These are phyloP conservation scores for Pteria penguin DNA, from an alignment of 2,888 invertebrate genomes.

Conservation along the genomic window DNA sequence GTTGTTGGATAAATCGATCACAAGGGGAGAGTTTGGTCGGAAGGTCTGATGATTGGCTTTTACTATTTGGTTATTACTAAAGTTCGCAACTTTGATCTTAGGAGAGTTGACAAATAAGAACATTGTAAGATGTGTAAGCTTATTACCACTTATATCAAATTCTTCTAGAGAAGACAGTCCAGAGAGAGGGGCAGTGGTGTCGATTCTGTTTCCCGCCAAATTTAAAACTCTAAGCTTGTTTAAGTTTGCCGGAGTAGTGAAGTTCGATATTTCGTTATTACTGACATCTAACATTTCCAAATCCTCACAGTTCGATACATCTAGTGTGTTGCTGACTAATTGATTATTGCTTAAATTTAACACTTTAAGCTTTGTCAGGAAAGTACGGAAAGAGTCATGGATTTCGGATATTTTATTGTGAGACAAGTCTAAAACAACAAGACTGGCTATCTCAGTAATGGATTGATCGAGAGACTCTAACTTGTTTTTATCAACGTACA, in stretches of 20 bases:
- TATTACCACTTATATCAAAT: slow-evolving; percentile 57
- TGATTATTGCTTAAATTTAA: slow-evolving; percentile 63
- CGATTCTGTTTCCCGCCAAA: slow-evolving; percentile 49
- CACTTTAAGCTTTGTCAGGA: slow-evolving; percentile 52
- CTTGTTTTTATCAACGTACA: slow-evolving; percentile 60
- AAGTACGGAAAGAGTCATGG: slow-evolving; percentile 47
- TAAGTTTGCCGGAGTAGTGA: slow-evolving; percentile 46
- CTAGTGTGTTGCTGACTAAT: slow-evolving; percentile 44
- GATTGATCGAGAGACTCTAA: slow-evolving; percentile 44
- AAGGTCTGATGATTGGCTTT: slow-evolving; percentile 66
- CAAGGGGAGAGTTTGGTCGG: slow-evolving; percentile 60
- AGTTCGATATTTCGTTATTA: slow-evolving; percentile 54
- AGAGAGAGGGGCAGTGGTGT: slow-evolving; percentile 40
- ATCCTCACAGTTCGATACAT: slow-evolving; percentile 44
- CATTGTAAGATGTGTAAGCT: slow-evolving; percentile 55
- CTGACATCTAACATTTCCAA: slow-evolving; percentile 59
- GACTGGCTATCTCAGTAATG: slow-evolving; percentile 45
- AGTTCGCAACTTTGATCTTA: slow-evolving; percentile 62
- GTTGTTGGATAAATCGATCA: slow-evolving; percentile 73
- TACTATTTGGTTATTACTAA: slow-evolving; percentile 69
- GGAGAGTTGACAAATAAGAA: slow-evolving; percentile 65
- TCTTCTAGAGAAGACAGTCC: slow-evolving; percentile 45
- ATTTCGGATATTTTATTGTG: slow-evolving; percentile 51
- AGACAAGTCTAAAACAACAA: slow-evolving; percentile 53
- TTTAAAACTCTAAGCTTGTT: slow-evolving; percentile 40